A percentile compares a stretch with the other conserved stretches of the same genome.
phyloP scores from a whole-genome alignment of 64 coral and sea anemone genomes.

The Orbicella faveolata region DNA sequence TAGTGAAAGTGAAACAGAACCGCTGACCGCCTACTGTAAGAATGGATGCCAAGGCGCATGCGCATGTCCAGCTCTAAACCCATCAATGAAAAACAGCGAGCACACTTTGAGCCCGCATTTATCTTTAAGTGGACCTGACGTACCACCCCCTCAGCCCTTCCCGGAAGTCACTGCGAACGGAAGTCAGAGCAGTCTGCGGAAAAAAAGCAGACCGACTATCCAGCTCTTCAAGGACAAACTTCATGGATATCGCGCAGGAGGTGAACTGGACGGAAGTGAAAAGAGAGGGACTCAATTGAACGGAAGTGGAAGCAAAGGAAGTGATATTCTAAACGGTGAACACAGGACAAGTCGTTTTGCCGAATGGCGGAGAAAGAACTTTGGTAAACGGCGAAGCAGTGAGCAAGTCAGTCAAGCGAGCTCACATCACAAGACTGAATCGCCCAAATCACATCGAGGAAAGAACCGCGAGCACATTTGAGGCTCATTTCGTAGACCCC shows the following conservation, averaged over 20 bases:
- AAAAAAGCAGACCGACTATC: neutral
- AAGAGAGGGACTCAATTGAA: neutral
- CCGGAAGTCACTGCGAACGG: neutral
- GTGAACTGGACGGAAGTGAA: neutral
- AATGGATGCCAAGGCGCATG: conserved; percentile 52
- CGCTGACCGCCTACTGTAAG: conserved; percentile 9
- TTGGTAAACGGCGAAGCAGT: neutral
- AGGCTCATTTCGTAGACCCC: neutral
- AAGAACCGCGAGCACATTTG: neutral
- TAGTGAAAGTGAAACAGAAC: neutral
- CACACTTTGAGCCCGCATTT: neutral
- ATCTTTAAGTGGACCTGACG: neutral
- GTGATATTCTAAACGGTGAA: neutral
- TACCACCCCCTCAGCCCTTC: neutral
- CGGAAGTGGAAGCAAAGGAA: neutral
- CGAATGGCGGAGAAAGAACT: neutral
- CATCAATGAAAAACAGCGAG: neutral
- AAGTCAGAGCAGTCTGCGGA: neutral
- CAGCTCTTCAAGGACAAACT: conserved; percentile 7
- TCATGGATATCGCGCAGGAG: neutral
- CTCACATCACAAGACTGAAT: neutral
- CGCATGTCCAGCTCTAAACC: conserved; percentile 1
- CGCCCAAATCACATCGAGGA: neutral
- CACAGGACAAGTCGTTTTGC: neutral
- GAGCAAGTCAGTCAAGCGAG: neutral